Conservation (phyloP, 92 coral and sea anemone species). For the Anthopleura xanthogrammica region DNA sequence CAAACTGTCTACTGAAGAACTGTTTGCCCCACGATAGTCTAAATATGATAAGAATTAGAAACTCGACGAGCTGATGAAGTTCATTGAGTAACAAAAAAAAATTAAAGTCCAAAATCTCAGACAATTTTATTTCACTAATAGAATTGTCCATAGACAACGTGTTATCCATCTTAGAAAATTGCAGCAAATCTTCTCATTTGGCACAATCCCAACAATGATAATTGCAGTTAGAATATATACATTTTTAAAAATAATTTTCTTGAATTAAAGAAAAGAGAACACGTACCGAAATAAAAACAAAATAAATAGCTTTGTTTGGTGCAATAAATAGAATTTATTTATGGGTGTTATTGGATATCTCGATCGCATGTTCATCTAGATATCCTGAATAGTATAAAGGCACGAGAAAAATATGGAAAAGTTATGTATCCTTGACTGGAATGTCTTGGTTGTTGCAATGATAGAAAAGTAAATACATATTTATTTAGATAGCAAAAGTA, state of each 20-base stretch:
- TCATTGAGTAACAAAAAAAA: not conserved
- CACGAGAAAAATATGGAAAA: too few relatives aligned
- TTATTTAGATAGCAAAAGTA: too few relatives aligned
- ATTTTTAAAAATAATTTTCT: not conserved
- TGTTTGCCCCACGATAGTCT: constrained; percentile 7
- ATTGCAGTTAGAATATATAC: not conserved
- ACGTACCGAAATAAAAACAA: not conserved
- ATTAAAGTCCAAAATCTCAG: not conserved
- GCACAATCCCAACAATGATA: not conserved
- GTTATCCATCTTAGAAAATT: not conserved
- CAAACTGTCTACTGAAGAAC: constrained; percentile 11
- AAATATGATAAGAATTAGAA: not conserved
- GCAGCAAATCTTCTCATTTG: not conserved
- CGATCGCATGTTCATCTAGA: too few relatives aligned
- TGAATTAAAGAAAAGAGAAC: not conserved
- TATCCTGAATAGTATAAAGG: too few relatives aligned
- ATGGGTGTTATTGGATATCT: too few relatives aligned
- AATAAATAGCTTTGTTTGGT: too few relatives aligned
- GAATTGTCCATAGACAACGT: not conserved
- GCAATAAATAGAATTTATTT: too few relatives aligned
- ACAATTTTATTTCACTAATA: not conserved
- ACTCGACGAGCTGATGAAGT: not conserved
- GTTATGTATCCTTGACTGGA: too few relatives aligned
- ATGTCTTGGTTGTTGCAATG: too few relatives aligned
- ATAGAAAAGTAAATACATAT: too few relatives aligned